These are phyloP conservation scores for Aythya fuligula DNA, from an alignment of 2,797 vertebrate genomes.

Conservation along the genomic window DNA sequence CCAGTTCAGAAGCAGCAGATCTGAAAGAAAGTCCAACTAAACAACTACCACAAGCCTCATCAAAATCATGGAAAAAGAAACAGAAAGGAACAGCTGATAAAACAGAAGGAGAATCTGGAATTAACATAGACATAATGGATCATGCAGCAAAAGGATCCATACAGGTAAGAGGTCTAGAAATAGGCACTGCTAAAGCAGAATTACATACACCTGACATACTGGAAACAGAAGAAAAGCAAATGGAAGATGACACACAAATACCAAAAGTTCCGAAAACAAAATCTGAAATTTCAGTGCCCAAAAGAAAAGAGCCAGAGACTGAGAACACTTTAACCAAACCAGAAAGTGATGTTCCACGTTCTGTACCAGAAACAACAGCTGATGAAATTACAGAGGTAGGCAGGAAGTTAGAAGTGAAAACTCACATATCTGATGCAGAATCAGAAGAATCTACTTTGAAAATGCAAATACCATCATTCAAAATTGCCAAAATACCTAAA, in stretches of 20 bases:
- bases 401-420: not conserved
- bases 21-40: not conserved
- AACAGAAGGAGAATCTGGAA: not conserved
- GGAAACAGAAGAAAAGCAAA: not conserved
- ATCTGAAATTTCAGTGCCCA: not conserved
- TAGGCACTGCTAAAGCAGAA: conserved; percentile 67
- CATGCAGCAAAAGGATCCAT: not conserved
- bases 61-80: conserved; percentile 59
- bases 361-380: not conserved
- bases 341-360: not conserved
- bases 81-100: conserved; percentile 43
- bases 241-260: not conserved
- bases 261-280: conserved; percentile 26
- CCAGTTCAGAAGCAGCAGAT: not conserved
- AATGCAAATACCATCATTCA: not conserved
- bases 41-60: not conserved
- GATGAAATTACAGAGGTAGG: rapidly evolving
- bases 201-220: conserved; percentile 71
- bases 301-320: not conserved
- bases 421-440: rapidly evolving
- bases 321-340: rapidly evolving
- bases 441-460: not conserved
- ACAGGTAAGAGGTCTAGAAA: conserved; percentile 19
- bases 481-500: not conserved
- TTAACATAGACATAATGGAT: not conserved